Evolutionary conservation across 2,113 vertebrate species (phyloP).

Genomic region (Cephalopterus ornatus): DNA sequence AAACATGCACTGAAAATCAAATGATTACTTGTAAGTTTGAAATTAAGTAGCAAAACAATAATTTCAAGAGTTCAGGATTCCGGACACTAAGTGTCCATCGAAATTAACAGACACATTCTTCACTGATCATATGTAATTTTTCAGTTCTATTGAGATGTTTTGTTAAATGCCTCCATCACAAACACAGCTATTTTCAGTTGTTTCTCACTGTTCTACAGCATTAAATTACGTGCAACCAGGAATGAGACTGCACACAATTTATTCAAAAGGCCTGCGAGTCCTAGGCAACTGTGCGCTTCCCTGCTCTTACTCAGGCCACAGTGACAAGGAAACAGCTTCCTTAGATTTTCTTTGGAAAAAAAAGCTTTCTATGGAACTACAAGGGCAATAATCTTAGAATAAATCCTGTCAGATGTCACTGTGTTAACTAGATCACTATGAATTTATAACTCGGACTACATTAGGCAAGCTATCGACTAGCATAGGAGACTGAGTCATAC

Average conservation of each 20-base stretch:
- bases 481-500: not conserved
- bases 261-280: not conserved
- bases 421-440: not conserved
- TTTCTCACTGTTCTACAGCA: not conserved
- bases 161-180: not conserved
- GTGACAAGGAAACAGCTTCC: not conserved
- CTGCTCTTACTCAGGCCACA: not conserved
- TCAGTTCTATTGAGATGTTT: not conserved
- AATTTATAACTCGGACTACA: not conserved
- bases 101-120: not conserved
- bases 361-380: not conserved
- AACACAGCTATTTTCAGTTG: not conserved
- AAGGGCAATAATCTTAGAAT: not conserved
- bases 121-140: not conserved
- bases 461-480: not conserved
- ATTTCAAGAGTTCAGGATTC: not conserved
- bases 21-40: not conserved
- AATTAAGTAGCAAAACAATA: not conserved
- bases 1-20: not conserved
- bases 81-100: not conserved
- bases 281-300: not conserved
- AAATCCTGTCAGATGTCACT: not conserved
- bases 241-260: not conserved
- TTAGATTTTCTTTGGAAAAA: too few species aligned
- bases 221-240: not conserved